Evolutionary conservation across 2,888 invertebrate genomes (phyloP), one percentile per base, ranked within the genome.

Genomic region (Fragum fragum): DNA sequence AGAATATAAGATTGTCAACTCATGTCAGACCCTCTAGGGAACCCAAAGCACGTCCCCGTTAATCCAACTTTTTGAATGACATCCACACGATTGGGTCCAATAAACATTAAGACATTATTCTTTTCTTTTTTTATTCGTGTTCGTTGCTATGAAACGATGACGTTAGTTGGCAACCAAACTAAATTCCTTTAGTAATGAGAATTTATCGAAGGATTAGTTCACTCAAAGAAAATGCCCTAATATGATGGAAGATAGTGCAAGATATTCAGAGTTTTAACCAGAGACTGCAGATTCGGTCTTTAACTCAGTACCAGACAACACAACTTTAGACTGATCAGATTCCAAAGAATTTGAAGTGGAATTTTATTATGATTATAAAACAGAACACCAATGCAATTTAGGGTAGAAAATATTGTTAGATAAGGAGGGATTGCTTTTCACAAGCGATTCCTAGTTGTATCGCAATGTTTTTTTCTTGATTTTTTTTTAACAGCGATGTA

Each of bases 121-220:
- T 47, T 47, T 47, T 47, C 47, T 47, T 47, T 47, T 47, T 47
- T 47, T 39, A 39, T 39, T 47, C n/a, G 6, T 14, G 2, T n/a
- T 52, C 57, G 57, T 57, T 57, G 57, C 57, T 57, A 57, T 57
- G 57, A 21, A 57, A 57, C 57, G 26, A 26, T 57, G 57, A 57
- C 57, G 57, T 26, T 14, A n/a, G 57, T 26, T 21, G 47, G 47
- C 47, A 47, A 47, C 47, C 47, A n/a, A 47, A 47, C 47, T 47
- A 47, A 47, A 47, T 47, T 47, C 47, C 47, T 47, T 47, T 47
- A 47, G 47, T 47, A 47, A 47, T 47, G 47, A 47, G 47, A 47
- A 47, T 47, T 47, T 47, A 47, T 47, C 47, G 47, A 47, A n/a
- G 14, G 47, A 47, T 47, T 47, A 18, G 47, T 9, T 47, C 47